Conservation (phyloP, 2,113 vertebrate genomes). For the Paratilapia polleni region DNA sequence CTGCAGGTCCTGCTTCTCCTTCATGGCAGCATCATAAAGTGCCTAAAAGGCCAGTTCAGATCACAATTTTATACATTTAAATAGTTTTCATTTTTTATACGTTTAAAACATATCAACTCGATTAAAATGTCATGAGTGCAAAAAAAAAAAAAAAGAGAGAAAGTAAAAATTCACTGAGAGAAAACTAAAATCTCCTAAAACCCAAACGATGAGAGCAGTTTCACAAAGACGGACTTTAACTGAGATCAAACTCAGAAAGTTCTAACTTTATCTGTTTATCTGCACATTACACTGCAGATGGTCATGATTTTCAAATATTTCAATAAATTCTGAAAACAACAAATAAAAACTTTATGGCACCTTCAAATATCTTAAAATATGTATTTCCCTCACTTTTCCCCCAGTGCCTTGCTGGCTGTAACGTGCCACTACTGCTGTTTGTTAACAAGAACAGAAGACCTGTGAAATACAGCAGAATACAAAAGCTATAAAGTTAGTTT, state of each 20-base stretch:
- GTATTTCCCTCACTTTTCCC: not conserved
- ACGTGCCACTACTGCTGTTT: not conserved
- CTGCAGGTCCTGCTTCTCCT: slow-evolving; percentile 83
- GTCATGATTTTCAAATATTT: rapidly evolving
- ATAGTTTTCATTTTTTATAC: not conserved
- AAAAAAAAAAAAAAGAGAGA: too few relatives aligned
- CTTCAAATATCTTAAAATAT: not conserved
- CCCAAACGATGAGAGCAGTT: rapidly evolving
- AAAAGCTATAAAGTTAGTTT: not conserved
- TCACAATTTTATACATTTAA: not conserved
- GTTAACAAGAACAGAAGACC: not conserved
- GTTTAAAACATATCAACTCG: too few relatives aligned
- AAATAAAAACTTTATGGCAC: not conserved
- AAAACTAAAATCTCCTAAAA: not conserved
- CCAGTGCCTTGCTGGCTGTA: too few relatives aligned
- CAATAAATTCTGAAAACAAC: rapidly evolving
- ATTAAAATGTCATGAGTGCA: too few relatives aligned
- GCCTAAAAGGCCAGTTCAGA: slow-evolving; percentile 50
- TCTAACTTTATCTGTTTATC: not conserved
- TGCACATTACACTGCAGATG: not conserved
- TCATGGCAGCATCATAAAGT: slow-evolving; percentile 83
- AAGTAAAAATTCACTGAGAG: too few relatives aligned
- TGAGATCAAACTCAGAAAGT: rapidly evolving
- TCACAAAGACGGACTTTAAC: not conserved
- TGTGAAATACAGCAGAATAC: not conserved